Conservation (phyloP, 1,140 invertebrate genomes). For the Tetragnatha versicolor region DNA sequence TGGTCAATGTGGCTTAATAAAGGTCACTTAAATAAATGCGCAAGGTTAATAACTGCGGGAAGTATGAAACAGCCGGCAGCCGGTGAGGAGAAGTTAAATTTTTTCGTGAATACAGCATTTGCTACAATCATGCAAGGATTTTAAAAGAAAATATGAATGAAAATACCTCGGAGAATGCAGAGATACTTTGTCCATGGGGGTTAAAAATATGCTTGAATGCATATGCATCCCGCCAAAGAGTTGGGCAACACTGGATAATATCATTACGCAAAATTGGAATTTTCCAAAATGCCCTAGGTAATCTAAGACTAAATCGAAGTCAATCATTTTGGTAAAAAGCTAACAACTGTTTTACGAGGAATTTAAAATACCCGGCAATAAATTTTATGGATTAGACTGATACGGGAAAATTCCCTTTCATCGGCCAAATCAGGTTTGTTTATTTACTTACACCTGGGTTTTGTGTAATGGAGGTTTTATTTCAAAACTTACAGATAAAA, state of each 20-base stretch:
- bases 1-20: no score
- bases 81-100: neutral
- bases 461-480: no score
- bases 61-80: no score
- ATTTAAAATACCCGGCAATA: conserved; percentile 27
- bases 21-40: no score
- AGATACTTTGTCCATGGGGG: conserved; percentile 37
- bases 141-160: neutral
- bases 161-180: conserved; percentile 10
- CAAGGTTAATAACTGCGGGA: no score
- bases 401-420: conserved; percentile 1
- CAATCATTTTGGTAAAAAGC: neutral
- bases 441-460: no score
- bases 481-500: no score
- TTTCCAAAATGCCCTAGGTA: conserved; percentile 57
- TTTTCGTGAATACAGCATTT: neutral
- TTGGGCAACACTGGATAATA: conserved; percentile 54
- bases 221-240: conserved; percentile 56
- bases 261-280: conserved; percentile 53
- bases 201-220: conserved; percentile 56
- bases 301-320: conserved; percentile 58
- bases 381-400: neutral
- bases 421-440: neutral
- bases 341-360: neutral
- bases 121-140: neutral